phyloP scores from a whole-genome alignment of 2,797 vertebrate species.

The Mus spretus region DNA sequence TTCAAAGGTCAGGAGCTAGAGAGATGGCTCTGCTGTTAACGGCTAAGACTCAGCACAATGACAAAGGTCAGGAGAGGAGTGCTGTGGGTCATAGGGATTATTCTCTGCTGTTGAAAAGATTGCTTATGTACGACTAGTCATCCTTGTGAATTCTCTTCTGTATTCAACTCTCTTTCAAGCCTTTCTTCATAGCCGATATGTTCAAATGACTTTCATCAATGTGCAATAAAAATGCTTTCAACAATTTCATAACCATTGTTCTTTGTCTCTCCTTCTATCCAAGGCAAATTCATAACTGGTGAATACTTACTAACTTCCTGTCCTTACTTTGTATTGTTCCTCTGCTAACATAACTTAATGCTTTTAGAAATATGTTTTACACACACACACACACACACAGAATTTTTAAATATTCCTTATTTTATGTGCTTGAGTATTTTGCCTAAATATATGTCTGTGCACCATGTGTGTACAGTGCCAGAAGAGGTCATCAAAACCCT shows the following conservation, averaged over 20 bases:
- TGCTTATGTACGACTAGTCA: neutral
- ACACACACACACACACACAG: too few species aligned
- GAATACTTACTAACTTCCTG: neutral
- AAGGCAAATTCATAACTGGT: neutral
- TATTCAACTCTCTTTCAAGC: constrained; percentile 39
- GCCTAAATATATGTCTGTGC: neutral
- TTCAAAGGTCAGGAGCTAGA: neutral
- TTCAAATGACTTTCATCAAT: constrained; percentile 42
- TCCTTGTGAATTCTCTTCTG: neutral
- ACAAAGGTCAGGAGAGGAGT: neutral
- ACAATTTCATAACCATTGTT: neutral
- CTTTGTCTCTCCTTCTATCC: neutral
- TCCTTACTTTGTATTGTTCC: neutral
- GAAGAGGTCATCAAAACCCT: neutral
- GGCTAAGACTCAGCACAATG: neutral
- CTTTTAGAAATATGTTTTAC: too few species aligned
- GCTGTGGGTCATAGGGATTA: neutral
- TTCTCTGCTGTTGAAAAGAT: neutral
- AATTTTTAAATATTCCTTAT: neutral
- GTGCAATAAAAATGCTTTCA: neutral
- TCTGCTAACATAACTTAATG: neutral
- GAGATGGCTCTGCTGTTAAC: neutral
- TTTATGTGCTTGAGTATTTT: neutral
- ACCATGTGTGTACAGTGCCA: neutral
- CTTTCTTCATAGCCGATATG: constrained; percentile 6